Evolutionary conservation across 2,113 vertebrate species (phyloP).

Genomic region (Daboia siamensis): DNA sequence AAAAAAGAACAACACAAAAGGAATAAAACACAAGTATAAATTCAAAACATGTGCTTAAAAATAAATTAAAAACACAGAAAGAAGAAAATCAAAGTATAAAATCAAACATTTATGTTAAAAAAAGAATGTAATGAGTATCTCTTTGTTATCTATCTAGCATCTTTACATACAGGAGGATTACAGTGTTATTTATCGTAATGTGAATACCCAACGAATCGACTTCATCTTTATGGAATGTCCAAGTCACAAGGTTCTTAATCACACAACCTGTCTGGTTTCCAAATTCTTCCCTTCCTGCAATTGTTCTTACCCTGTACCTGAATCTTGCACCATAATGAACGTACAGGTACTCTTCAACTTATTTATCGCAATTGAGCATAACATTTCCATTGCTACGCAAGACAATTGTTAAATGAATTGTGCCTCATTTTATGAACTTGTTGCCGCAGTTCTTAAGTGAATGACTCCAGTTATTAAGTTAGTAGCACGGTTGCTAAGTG

Average conservation of each 20-base stretch:
- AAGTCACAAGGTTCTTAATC: background rate
- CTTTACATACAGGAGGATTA: background rate
- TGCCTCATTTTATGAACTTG: background rate
- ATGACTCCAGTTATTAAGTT: background rate
- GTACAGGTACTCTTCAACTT: background rate
- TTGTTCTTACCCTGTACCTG: background rate
- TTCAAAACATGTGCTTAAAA: no score
- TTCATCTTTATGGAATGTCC: background rate
- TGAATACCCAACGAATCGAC: background rate
- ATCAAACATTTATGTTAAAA: no score
- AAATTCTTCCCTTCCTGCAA: background rate
- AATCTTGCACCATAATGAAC: background rate
- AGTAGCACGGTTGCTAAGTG: background rate
- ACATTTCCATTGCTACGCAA: background rate
- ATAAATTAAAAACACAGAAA: no score
- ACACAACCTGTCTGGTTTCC: background rate
- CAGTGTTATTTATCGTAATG: background rate
- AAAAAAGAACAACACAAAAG: no score
- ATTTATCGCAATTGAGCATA: background rate
- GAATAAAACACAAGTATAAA: no score
- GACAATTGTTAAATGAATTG: no score
- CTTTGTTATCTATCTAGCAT: background rate
- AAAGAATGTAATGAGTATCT: background rate
- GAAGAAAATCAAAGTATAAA: no score
- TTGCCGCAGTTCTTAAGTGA: background rate